A percentile compares a stretch with the other conserved stretches of the same genome.
Conservation (phyloP, 1,140 invertebrate species). For the Mycetomoellerius zeteki region DNA sequence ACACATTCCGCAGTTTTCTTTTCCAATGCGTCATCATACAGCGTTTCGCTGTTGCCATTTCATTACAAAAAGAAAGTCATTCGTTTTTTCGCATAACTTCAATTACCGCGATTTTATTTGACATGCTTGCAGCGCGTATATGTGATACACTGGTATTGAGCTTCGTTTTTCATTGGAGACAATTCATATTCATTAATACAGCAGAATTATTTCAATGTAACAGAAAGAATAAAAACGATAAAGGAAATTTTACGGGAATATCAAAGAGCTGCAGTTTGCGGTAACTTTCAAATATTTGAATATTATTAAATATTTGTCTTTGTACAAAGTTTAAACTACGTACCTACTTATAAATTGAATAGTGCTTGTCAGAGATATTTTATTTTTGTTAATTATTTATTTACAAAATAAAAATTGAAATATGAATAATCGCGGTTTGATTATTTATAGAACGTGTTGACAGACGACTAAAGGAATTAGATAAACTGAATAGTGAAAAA, state of each 20-base stretch:
- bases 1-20: slow-evolving; percentile 4
- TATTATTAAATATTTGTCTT: neutral
- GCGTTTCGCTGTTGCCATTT: slow-evolving; percentile 4
- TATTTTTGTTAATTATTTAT: neutral
- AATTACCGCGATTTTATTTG: slow-evolving; percentile 20
- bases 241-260: neutral
- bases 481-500: neutral
- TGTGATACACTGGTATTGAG: slow-evolving; percentile 8
- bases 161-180: neutral
- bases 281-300: neutral
- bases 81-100: slow-evolving; percentile 13
- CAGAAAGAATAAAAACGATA: neutral
- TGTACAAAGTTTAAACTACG: no score
- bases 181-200: slow-evolving; percentile 1
- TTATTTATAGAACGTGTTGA: slow-evolving; percentile 4
- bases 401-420: neutral
- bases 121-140: neutral
- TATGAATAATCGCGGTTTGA: neutral
- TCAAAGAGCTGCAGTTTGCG: neutral
- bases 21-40: neutral
- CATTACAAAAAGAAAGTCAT: neutral
- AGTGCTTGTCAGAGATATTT: neutral
- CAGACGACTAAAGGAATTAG: neutral
- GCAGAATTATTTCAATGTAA: neutral
- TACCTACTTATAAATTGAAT: neutral